Percentiles rank a stretch among this genome's conserved stretches.
Evolutionary conservation across 2,113 vertebrate species (phyloP).

Genomic region (Cynocephalus volans): DNA sequence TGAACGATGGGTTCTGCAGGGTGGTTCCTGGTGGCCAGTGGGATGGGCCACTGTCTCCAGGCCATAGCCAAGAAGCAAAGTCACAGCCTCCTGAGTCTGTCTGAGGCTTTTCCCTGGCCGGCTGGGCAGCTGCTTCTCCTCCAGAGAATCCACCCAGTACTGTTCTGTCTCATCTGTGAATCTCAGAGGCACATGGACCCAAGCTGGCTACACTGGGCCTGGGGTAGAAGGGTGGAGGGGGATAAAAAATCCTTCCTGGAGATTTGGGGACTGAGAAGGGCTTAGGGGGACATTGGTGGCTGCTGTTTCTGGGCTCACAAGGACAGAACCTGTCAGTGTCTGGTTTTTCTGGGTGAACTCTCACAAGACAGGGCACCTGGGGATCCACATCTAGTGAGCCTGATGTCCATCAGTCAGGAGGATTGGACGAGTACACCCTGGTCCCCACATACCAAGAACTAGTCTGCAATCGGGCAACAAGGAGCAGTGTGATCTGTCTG

Average conservation of each 20-base stretch:
- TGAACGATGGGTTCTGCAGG: slow-evolving; percentile 75
- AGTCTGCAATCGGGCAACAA: neutral
- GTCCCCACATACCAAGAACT: fast-evolving
- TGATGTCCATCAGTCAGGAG: fast-evolving
- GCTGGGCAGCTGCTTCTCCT: neutral
- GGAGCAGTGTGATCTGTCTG: neutral
- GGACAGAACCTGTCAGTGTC: too few species aligned
- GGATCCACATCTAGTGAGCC: neutral
- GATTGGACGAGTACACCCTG: neutral
- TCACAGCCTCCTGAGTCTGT: neutral
- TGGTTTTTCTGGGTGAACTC: neutral
- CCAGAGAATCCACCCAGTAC: neutral
- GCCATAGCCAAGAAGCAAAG: slow-evolving; percentile 71
- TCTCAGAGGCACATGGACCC: neutral
- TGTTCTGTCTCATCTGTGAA: fast-evolving
- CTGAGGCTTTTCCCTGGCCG: too few species aligned
- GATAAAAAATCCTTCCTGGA: neutral
- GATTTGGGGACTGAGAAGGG: neutral
- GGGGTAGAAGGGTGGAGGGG: too few species aligned
- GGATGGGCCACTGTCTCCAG: slow-evolving; percentile 31
- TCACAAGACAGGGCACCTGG: too few species aligned
- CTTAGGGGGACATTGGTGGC: neutral
- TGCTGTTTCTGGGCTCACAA: neutral
- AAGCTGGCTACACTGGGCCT: fast-evolving
- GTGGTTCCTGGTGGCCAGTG: slow-evolving; percentile 61